These are phyloP conservation scores for Pagetopsis macropterus DNA, from an alignment of 2,797 vertebrate genomes.

Conservation along the genomic window DNA sequence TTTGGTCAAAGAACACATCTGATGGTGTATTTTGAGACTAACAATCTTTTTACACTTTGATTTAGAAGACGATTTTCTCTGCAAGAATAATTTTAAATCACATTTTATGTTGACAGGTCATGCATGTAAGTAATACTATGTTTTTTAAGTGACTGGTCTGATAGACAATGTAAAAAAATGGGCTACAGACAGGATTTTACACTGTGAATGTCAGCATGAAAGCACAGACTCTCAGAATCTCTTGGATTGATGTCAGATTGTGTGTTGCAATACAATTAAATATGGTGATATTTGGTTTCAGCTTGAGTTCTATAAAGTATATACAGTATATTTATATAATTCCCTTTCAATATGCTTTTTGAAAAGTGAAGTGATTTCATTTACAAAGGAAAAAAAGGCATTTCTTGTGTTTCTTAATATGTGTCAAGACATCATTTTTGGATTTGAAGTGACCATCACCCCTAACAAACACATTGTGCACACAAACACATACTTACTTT, in stretches of 20 bases:
- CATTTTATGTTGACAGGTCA: slow-evolving; percentile 7
- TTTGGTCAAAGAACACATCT: not conserved
- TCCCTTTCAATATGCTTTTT: not conserved
- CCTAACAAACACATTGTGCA: not conserved
- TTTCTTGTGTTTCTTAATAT: not conserved
- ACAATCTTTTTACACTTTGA: no score
- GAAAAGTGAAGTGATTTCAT: not conserved
- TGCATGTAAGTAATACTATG: not conserved
- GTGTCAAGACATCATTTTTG: not conserved
- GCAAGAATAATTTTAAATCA: not conserved
- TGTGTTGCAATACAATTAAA: no score
- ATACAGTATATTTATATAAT: slow-evolving; percentile 20
- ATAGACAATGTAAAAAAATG: slow-evolving; percentile 10
- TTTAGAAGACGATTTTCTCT: not conserved
- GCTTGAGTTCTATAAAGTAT: not conserved
- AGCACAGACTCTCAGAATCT: slow-evolving; percentile 25
- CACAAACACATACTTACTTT: not conserved
- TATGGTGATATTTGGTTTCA: no score
- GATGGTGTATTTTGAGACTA: not conserved
- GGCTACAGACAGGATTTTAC: slow-evolving; percentile 34
- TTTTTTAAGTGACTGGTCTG: slow-evolving; percentile 2
- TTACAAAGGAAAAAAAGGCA: not conserved
- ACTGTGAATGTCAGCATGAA: slow-evolving; percentile 34
- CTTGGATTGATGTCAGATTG: slow-evolving; percentile 29
- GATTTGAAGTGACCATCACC: not conserved